These are phyloP conservation scores for Polypedilum vanderplanki DNA, from an alignment of 1,140 invertebrate species.

Conservation along the genomic window DNA sequence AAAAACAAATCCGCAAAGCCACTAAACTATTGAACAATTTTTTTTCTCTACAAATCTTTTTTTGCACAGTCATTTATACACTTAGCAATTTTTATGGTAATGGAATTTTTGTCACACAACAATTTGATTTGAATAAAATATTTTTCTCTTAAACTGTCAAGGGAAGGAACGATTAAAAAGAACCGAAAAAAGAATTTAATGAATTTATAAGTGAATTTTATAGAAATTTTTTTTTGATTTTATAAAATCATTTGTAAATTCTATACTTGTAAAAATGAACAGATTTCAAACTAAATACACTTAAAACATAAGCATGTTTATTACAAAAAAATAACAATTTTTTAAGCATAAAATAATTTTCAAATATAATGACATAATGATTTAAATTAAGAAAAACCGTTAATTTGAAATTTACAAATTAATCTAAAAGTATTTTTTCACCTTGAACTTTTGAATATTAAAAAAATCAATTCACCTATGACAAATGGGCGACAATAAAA, in stretches of 20 bases:
- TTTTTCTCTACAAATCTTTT: not conserved
- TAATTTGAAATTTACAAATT: not conserved
- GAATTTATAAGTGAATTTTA: too few species aligned
- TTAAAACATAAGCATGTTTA: too few species aligned
- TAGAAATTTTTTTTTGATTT: too few species aligned
- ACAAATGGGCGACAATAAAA: not conserved
- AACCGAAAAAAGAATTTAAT: too few species aligned
- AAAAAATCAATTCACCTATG: not conserved
- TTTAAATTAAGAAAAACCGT: too few species aligned
- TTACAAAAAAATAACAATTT: too few species aligned
- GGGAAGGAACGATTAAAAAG: not conserved
- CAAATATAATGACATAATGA: too few species aligned
- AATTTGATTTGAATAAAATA: not conserved
- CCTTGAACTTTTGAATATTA: not conserved
- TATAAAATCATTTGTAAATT: too few species aligned
- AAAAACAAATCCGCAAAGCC: not conserved
- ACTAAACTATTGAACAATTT: conserved; percentile 20
- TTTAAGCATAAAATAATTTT: too few species aligned
- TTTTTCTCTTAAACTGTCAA: not conserved
- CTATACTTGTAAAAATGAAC: too few species aligned
- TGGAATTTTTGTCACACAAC: not conserved
- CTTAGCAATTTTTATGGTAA: not conserved
- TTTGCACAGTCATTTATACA: not conserved
- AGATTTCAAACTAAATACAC: too few species aligned
- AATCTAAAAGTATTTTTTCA: not conserved